phyloP scores from a whole-genome alignment of 2,888 invertebrate genomes.

The Pegoplata infirma region DNA sequence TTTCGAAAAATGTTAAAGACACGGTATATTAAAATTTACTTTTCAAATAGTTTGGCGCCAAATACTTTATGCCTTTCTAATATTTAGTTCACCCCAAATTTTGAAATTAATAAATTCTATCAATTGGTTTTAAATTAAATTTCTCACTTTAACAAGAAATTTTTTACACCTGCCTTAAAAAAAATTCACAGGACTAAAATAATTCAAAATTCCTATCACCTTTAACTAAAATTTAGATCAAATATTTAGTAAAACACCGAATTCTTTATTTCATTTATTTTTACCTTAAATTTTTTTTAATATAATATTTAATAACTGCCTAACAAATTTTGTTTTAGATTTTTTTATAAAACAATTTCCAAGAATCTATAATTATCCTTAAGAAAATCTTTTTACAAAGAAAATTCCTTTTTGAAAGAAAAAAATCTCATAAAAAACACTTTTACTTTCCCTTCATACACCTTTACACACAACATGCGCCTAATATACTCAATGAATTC shows the following conservation, averaged over 20 bases:
- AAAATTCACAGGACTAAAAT: neutral
- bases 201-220: neutral
- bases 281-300: too few relatives aligned
- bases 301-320: slow-evolving; percentile 7
- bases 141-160: neutral
- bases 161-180: neutral
- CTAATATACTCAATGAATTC: slow-evolving; percentile 5
- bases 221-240: neutral
- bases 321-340: neutral
- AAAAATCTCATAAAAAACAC: neutral
- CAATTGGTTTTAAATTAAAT: too few relatives aligned
- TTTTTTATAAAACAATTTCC: neutral
- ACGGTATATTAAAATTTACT: too few relatives aligned
- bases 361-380: slow-evolving; percentile 10
- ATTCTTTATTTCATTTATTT: neutral
- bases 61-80: too few relatives aligned
- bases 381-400: too few relatives aligned
- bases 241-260: neutral
- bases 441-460: neutral
- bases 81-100: too few relatives aligned
- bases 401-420: neutral
- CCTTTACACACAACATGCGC: slow-evolving; percentile 1
- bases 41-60: neutral
- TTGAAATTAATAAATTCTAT: too few relatives aligned
- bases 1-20: too few relatives aligned